A percentile compares a stretch with the other conserved stretches of the same genome.
Conservation (phyloP, 2,888 invertebrate species). For the Seira musarum region DNA sequence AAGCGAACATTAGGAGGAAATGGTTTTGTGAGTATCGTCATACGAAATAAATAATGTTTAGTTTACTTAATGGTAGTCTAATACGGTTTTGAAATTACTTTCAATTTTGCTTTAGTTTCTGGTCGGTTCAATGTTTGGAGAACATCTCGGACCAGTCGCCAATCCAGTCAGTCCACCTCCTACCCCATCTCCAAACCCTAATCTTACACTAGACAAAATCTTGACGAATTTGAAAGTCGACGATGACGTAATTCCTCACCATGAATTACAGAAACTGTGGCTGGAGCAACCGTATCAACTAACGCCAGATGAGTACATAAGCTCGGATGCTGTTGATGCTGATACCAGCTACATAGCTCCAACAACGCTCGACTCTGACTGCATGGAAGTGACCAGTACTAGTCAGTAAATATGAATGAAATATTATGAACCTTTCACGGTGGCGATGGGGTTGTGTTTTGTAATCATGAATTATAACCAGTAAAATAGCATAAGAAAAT, state of each 20-base stretch:
- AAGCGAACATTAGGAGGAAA: constrained; percentile 47
- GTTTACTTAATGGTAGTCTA: not conserved
- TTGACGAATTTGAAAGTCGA: constrained; percentile 2
- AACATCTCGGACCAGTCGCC: constrained; percentile 32
- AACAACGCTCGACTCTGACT: not conserved
- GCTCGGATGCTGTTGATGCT: too few relatives aligned
- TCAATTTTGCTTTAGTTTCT: constrained; percentile 31
- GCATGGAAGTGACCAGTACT: constrained; percentile 4
- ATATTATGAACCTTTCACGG: too few relatives aligned
- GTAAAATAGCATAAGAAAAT: too few relatives aligned
- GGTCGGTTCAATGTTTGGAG: constrained; percentile 39
- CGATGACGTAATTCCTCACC: constrained; percentile 15
- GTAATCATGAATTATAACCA: too few relatives aligned
- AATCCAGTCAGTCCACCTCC: constrained; percentile 28
- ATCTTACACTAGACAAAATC: not conserved
- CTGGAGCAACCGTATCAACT: not conserved
- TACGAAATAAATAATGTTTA: not conserved
- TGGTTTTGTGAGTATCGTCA: constrained; percentile 42
- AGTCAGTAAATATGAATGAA: not conserved
- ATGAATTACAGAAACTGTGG: constrained; percentile 26
- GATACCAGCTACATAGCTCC: not conserved
- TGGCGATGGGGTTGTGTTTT: too few relatives aligned
- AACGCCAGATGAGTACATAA: too few relatives aligned
- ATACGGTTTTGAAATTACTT: not conserved
- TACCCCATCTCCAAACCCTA: not conserved